phyloP scores from a whole-genome alignment of 2,888 invertebrate genomes.

The Meghimatium bilineatum region DNA sequence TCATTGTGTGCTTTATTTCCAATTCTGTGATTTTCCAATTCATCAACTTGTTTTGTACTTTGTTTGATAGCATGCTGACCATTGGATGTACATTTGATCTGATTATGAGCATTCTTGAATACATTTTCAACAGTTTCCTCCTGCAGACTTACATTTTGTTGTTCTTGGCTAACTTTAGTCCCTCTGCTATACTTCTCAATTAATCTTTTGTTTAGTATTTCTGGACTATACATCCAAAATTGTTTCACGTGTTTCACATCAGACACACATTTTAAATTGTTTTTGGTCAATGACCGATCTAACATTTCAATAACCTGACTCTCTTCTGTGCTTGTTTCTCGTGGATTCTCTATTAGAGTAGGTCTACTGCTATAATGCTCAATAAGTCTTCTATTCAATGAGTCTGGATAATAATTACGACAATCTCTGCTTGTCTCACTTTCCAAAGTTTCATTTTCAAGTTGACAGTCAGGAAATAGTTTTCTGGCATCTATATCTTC shows the following conservation, averaged over 20 bases:
- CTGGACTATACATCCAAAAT: background rate
- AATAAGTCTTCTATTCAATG: constrained; percentile 4
- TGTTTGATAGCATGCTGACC: background rate
- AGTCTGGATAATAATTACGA: background rate
- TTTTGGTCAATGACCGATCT: background rate
- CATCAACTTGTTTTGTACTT: background rate
- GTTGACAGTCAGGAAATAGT: background rate
- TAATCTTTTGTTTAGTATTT: background rate
- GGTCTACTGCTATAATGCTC: background rate
- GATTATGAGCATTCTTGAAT: background rate
- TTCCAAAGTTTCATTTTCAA: background rate
- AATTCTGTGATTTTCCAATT: background rate
- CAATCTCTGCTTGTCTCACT: background rate
- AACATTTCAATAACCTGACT: background rate
- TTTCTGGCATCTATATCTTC: background rate
- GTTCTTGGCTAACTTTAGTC: background rate
- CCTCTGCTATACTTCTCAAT: background rate
- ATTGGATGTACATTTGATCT: background rate
- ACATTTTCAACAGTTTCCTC: background rate
- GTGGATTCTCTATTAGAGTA: background rate
- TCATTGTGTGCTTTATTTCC: background rate
- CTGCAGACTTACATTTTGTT: background rate
- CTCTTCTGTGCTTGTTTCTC: background rate
- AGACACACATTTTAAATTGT: background rate
- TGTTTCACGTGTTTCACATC: background rate